phyloP scores from a whole-genome alignment of 2,797 vertebrate species.

The Limosa lapponica region DNA sequence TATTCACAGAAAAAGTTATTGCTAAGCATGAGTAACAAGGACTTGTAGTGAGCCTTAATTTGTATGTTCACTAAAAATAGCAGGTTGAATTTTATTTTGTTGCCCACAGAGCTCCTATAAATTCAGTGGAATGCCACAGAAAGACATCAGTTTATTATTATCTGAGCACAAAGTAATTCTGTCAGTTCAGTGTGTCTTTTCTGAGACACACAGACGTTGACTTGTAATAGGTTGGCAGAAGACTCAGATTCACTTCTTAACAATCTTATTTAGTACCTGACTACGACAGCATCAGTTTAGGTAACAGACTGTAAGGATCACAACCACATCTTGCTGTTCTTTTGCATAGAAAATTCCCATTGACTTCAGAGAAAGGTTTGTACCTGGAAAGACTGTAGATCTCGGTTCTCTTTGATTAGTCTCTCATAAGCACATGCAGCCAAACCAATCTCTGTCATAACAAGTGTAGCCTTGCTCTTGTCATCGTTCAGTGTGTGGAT shows the following conservation, averaged over 20 bases:
- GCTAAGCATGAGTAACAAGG: background rate
- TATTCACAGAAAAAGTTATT: background rate
- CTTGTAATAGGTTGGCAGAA: slow-evolving; percentile 50
- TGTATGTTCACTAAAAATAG: background rate
- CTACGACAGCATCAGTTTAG: slow-evolving; percentile 13
- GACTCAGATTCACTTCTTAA: slow-evolving; percentile 9
- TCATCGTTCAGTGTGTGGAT: background rate
- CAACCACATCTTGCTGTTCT: background rate
- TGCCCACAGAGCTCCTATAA: slow-evolving; percentile 1
- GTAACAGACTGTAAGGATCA: background rate
- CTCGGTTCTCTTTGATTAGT: background rate
- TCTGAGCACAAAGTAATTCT: slow-evolving; percentile 12
- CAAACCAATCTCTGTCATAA: background rate
- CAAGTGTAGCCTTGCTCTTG: background rate
- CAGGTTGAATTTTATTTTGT: slow-evolving; percentile 6
- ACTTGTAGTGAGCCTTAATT: background rate
- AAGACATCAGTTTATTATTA: background rate
- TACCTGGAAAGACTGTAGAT: background rate
- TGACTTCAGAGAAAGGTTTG: background rate
- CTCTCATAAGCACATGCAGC: background rate
- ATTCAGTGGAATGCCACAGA: slow-evolving; percentile 16
- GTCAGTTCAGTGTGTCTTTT: slow-evolving; percentile 26
- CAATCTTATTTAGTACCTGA: background rate
- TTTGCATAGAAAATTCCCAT: background rate
- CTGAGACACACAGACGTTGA: background rate